Evolutionary conservation across 2,113 vertebrate genomes (phyloP).

Genomic region (Apus apus): DNA sequence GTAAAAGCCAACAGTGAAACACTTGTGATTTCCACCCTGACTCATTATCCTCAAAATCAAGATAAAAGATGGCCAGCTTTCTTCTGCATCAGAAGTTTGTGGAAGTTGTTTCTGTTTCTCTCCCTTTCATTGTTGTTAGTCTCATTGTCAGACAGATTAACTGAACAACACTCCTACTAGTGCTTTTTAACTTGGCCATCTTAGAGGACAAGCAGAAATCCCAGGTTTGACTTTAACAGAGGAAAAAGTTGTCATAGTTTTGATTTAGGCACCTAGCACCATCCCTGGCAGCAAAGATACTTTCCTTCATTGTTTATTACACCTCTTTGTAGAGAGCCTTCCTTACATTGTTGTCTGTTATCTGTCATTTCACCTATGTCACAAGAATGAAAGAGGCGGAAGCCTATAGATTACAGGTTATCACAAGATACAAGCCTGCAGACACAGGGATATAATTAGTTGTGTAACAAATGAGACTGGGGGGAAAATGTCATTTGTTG

Average conservation of each 20-base stretch:
- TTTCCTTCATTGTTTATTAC: neutral
- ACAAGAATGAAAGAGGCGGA: neutral
- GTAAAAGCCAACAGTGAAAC: neutral
- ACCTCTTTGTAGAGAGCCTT: neutral
- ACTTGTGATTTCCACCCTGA: neutral
- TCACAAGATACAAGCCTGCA: conserved; percentile 11
- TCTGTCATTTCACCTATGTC: neutral
- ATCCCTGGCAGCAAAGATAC: neutral
- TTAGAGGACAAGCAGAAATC: neutral
- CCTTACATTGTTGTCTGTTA: neutral
- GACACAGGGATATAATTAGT: neutral
- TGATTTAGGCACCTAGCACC: neutral
- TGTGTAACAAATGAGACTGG: neutral
- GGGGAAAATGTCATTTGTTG: neutral
- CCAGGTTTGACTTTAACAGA: neutral
- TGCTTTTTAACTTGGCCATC: neutral
- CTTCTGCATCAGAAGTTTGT: neutral
- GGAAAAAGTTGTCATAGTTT: neutral
- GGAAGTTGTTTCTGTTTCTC: neutral
- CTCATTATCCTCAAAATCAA: neutral
- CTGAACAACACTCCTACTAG: neutral
- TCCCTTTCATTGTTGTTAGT: neutral
- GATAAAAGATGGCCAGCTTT: neutral
- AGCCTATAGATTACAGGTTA: neutral
- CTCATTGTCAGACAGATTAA: neutral